Base-by-base conservation (phyloP, 2,113 vertebrate genomes). In the Syrmaticus mikado region DNA sequence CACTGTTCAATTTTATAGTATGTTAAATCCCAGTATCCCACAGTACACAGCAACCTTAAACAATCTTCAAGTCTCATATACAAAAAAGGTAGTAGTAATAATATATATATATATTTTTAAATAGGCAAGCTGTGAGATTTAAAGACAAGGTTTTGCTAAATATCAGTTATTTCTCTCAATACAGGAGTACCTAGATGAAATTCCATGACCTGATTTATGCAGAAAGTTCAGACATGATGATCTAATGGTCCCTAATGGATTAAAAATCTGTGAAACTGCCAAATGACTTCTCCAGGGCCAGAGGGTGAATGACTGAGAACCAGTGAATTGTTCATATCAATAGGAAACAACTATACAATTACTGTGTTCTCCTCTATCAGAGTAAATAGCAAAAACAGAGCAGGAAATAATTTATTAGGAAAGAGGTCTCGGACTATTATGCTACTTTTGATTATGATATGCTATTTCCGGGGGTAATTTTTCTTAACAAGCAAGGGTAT, bases 241-340 rank as follows among this genome's bases (percentile, higher is more conserved):
- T 89, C 36, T 85, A 95, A 89, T 82, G 41, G 78, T 92, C 81
- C 58, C 55, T 70, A 34, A 73, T 80, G 89, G 50, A 58, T 88
- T 85, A 93, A 95, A 95, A 92, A 85, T 87, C 91, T 82, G 76
- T 79, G n/a, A 28, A 92, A 93, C 32, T 87, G 67, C 41, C 75
- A 85, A 91, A 85, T 82, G 43, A 62, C 53, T 86, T 89, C n/a
- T 90, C 32, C 36, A 87, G 80, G 71, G 43, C 53, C 81, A 62
- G 5, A 16, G 62, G 8, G 10, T 88, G 64, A 91, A 52, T 83
- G 80, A 73, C 66, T 72, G 80, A 90, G 58, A 87, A 71, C 18
- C 85, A 41, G 53, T 45, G 45, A 84, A 85, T 58, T 82, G 60
- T 73, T 60, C 46, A 18, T 66, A 76, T 77, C 58, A 77, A 82